phyloP scores from a whole-genome alignment of 2,113 vertebrate species.

The Barnardius zonarius region DNA sequence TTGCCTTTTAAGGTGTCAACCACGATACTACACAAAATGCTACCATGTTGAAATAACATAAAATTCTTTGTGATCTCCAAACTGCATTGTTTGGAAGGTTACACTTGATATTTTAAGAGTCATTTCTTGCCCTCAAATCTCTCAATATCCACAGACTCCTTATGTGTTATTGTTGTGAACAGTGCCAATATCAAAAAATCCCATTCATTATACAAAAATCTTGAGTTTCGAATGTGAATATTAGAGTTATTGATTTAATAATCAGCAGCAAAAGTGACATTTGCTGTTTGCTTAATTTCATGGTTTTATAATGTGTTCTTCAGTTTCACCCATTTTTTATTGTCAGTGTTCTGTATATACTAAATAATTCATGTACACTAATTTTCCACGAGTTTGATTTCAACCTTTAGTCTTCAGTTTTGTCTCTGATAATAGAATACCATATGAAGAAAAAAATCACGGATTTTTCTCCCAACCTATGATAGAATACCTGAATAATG shows the following conservation, averaged over 20 bases:
- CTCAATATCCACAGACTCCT: background rate
- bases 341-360: background rate
- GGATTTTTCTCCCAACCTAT: background rate
- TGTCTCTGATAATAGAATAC: background rate
- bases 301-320: background rate
- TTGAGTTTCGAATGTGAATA: background rate
- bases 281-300: background rate
- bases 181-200: background rate
- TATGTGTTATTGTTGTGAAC: background rate
- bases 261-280: background rate
- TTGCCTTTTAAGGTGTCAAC: background rate
- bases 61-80: background rate
- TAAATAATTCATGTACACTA: background rate
- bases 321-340: background rate
- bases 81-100: background rate
- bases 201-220: background rate
- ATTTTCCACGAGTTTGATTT: conserved; percentile 4
- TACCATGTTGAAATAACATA: background rate
- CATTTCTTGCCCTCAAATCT: background rate
- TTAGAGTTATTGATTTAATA: background rate
- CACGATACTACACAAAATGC: background rate
- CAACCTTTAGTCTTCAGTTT: background rate
- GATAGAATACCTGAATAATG: background rate
- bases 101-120: background rate
- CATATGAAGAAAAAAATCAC: background rate